A percentile compares a stretch with the other conserved stretches of the same genome.
Evolutionary conservation across 2,888 invertebrate species (phyloP).

Genomic region (Agrochola lota): DNA sequence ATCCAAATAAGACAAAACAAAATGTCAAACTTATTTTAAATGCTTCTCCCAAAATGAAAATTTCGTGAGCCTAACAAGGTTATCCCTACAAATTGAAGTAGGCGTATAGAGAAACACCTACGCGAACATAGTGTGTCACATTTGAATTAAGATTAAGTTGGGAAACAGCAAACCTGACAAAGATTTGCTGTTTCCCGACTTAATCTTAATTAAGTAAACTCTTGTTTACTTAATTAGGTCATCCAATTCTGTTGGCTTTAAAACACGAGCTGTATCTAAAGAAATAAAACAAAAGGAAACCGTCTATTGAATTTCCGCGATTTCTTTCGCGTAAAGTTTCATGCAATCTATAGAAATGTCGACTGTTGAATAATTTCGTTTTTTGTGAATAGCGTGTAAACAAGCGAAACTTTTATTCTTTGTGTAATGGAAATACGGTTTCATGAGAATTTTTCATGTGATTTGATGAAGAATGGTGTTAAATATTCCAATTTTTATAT

Average conservation of each 20-base stretch:
- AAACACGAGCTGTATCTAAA: constrained; percentile 37
- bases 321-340: constrained; percentile 30
- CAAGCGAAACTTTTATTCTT: constrained; percentile 8
- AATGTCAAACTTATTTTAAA: constrained; percentile 19
- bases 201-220: constrained; percentile 12
- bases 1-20: constrained; percentile 16
- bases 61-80: constrained; percentile 27
- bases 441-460: not conserved
- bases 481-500: too few relatives aligned
- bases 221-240: constrained; percentile 51
- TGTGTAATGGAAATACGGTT: not conserved
- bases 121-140: constrained; percentile 12
- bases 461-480: too few relatives aligned
- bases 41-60: constrained; percentile 38
- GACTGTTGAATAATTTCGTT: not conserved
- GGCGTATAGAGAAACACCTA: constrained; percentile 20
- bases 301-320: constrained; percentile 36
- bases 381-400: constrained; percentile 10
- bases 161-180: constrained; percentile 19
- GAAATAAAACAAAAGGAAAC: constrained; percentile 38
- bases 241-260: constrained; percentile 39
- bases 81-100: constrained; percentile 29
- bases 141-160: constrained; percentile 36
- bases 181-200: too few relatives aligned
- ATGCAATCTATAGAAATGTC: constrained; percentile 44